A percentile compares a stretch with the other conserved stretches of the same genome.
Conservation (phyloP, 2,113 vertebrate species). For the Callipepla squamata region DNA sequence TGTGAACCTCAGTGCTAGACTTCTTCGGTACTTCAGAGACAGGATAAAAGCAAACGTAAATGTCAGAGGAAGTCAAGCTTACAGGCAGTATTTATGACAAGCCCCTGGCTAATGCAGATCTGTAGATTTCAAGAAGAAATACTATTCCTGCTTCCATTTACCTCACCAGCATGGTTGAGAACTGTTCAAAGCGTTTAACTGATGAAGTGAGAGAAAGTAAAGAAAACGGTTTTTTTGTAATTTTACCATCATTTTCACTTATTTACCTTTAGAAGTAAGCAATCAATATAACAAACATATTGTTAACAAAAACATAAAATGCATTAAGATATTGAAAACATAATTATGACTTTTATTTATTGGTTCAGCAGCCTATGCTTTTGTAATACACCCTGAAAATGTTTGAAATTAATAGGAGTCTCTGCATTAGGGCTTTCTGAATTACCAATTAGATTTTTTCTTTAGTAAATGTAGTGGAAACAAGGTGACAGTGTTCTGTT, state of each 20-base stretch:
- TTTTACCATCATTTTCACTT: neutral
- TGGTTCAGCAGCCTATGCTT: neutral
- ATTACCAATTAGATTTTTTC: neutral
- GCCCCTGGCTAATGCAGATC: neutral
- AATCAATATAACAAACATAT: neutral
- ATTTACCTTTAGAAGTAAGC: neutral
- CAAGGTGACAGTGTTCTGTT: neutral
- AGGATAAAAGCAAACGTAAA: slow-evolving; percentile 19
- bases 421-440: neutral
- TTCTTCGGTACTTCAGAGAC: slow-evolving; percentile 2
- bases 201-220: neutral
- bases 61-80: slow-evolving; percentile 15
- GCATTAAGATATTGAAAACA: neutral
- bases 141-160: neutral
- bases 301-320: neutral
- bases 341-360: neutral
- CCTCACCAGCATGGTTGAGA: neutral
- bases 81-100: slow-evolving; percentile 7
- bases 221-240: neutral
- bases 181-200: neutral
- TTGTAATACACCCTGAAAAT: neutral
- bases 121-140: slow-evolving; percentile 5
- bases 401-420: neutral
- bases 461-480: neutral
- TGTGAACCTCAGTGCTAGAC: neutral